Evolutionary conservation across 2,113 vertebrate species (phyloP).

Genomic region (Megalops atlanticus): DNA sequence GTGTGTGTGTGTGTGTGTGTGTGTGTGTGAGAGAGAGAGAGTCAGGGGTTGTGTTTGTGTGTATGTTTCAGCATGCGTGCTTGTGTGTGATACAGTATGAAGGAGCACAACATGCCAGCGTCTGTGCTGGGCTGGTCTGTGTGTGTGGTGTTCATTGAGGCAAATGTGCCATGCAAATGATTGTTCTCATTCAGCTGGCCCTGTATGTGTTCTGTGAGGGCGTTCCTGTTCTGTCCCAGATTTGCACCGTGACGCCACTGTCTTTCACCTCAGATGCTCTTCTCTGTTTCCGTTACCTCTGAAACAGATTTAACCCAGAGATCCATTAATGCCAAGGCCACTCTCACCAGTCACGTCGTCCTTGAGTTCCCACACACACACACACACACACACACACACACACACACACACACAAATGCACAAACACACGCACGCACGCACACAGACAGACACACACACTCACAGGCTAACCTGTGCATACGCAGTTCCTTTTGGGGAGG

Average conservation of each 20-base stretch:
- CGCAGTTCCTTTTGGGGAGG: no score
- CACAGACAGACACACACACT: not conserved
- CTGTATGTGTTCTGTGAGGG: constrained; percentile 2
- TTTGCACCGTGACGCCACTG: no score
- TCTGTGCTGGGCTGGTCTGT: not conserved
- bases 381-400: not conserved
- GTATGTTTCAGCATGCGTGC: no score
- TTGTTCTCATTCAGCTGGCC: not conserved
- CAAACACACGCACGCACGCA: not conserved
- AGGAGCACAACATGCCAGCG: no score
- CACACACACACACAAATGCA: not conserved
- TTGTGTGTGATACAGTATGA: no score
- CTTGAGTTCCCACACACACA: not conserved
- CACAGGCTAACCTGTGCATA: no score
- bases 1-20: not conserved
- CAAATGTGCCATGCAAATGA: not conserved
- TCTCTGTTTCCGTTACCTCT: not conserved
- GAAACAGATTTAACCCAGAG: not conserved
- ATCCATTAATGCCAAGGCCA: not conserved
- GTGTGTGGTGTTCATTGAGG: not conserved
- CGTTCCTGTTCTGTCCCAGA: not conserved
- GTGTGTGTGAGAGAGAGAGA: no score
- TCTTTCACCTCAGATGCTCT: not conserved
- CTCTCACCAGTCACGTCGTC: not conserved
- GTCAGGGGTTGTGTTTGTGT: not conserved